Percentiles rank a stretch among this genome's conserved stretches.
These are phyloP conservation scores for Bradypus variegatus DNA, from an alignment of 2,797 vertebrate species.

Conservation along the genomic window DNA sequence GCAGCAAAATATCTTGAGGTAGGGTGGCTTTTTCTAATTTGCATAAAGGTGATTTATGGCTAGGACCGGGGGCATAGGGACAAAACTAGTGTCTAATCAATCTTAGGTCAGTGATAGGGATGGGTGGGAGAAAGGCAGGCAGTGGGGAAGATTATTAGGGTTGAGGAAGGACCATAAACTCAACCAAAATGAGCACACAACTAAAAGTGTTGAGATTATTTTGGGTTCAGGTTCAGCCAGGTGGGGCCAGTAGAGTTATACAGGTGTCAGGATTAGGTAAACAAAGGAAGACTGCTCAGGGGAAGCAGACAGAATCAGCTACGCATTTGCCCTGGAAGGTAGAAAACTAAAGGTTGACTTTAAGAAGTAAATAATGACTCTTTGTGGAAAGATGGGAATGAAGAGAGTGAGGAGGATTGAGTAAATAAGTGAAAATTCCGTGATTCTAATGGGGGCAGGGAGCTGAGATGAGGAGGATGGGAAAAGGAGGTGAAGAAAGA, in stretches of 20 bases:
- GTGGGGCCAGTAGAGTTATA: neutral
- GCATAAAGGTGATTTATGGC: constrained; percentile 33
- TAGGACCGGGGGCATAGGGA: neutral
- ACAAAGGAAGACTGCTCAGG: neutral
- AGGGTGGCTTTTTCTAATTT: constrained; percentile 15
- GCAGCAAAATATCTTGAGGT: constrained; percentile 21
- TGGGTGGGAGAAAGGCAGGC: neutral
- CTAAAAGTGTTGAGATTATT: neutral
- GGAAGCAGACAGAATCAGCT: neutral
- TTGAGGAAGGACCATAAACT: neutral
- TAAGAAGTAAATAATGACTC: neutral
- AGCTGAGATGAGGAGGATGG: neutral
- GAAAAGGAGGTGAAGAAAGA: neutral
- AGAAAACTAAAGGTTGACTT: neutral
- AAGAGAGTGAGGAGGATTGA: neutral
- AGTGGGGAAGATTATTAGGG: neutral
- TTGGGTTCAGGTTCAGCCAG: neutral
- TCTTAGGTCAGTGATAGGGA: neutral
- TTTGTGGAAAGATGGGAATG: neutral
- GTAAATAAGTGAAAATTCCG: neutral
- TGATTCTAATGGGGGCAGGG: neutral
- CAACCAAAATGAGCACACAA: neutral
- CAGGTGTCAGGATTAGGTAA: neutral
- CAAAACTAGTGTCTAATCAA: constrained; percentile 27
- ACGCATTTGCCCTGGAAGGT: neutral